Evolutionary conservation across 2,888 invertebrate species (phyloP), one percentile per base, ranked within the genome.

Genomic region (Drosophila tripunctata): DNA sequence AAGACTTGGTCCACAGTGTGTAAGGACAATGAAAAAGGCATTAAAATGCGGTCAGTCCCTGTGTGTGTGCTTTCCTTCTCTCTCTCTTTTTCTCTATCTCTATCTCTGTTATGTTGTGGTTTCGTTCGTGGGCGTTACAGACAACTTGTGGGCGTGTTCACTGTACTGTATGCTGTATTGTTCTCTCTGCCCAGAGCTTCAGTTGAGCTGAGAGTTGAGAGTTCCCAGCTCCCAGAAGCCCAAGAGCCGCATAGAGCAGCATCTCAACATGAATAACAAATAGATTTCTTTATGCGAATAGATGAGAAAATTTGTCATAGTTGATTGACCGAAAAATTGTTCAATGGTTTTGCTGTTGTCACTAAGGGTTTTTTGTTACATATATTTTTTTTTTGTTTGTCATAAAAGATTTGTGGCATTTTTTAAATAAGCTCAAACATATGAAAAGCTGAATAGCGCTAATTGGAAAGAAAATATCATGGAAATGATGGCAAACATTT

Each of bases 1-100:
- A n/a, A 27, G 47, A 33, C 51, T 6, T 17, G 44, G 14, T 41
- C 22, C 58, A 54, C 55, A 47, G 57, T 64, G 63, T 78, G 76
- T 66, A 65, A 68, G 68, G 66, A 79, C 87, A 86, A 88, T 82
- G 87, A 86, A 82, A 82, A 86, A 79, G 73, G 68, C 82, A 88
- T 86, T 88, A 88, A 83, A 88, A 73, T 76, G 80, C 67, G 87
- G 88, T 79, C 87, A 78, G 67, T 65, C 47, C 19, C 38, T 10
- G 40, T 40, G 50, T 21, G n/a, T 22, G 30, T 22, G 10, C 31
- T 14, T 24, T 17, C n/a, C 6, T n/a, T 15, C 22, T 3, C 8
- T 10, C 24, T 12, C 1, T 10, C 15, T 10, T 21, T n/a, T 21
- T 5, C 17, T 7, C 15, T 24, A 0, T n/a, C 7, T 2, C 22